These are phyloP conservation scores for Pseudopipra pipra DNA, from an alignment of 2,113 vertebrate species.

Conservation along the genomic window DNA sequence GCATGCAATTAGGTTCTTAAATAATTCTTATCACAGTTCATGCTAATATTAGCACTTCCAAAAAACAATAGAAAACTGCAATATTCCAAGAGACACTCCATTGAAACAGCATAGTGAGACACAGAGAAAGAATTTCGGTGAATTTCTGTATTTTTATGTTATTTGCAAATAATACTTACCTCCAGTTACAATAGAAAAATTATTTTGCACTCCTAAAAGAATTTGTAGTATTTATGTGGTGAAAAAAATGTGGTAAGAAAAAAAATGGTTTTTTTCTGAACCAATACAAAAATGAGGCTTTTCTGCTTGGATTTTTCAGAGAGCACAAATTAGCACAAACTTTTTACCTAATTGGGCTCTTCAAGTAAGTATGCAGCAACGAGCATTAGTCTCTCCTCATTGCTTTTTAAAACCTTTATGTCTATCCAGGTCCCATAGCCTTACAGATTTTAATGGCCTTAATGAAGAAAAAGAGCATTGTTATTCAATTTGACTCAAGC, in stretches of 20 bases:
- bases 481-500: conserved; percentile 45
- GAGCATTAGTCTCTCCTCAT: conserved; percentile 23
- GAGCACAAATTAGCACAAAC: conserved; percentile 18
- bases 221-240: conserved; percentile 44
- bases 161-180: not conserved
- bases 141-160: not conserved
- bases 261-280: not conserved
- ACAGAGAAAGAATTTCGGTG: not conserved
- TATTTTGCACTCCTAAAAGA: conserved; percentile 7
- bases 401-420: conserved; percentile 42
- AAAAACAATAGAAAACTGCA: conserved; percentile 71
- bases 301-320: conserved; percentile 20
- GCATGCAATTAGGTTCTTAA: conserved; percentile 75
- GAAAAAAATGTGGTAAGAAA: not conserved
- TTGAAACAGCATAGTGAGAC: conserved; percentile 38
- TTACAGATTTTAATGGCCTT: conserved; percentile 41
- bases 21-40: conserved; percentile 79
- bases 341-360: conserved; percentile 51
- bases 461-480: conserved; percentile 52
- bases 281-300: not conserved
- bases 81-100: conserved; percentile 51
- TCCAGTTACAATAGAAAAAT: not conserved
- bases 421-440: conserved; percentile 14
- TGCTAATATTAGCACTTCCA: conserved; percentile 75
- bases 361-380: conserved; percentile 3